These are phyloP conservation scores for Clarias laeviceps DNA, from an alignment of 2,797 vertebrate genomes.

Conservation along the genomic window DNA sequence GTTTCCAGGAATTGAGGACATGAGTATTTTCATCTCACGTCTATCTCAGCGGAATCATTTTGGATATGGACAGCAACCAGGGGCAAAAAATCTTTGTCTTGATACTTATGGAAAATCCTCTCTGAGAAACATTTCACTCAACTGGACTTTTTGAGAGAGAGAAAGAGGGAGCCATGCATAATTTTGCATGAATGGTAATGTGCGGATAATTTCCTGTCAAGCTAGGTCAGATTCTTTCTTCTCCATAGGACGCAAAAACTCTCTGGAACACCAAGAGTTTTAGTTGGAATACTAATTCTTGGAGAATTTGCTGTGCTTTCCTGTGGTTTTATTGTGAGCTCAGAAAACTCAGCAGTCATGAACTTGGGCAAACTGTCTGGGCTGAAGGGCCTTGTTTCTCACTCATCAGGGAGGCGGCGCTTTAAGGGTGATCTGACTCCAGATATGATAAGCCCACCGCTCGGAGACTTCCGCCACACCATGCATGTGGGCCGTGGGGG, in stretches of 20 bases:
- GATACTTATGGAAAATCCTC: constrained; percentile 59
- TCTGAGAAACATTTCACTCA: constrained; percentile 43
- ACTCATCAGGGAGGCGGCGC: constrained; percentile 86
- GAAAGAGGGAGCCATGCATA: constrained; percentile 30
- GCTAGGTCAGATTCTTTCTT: constrained; percentile 31
- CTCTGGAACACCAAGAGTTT: constrained; percentile 28
- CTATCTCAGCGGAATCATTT: constrained; percentile 65
- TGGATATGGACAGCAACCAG: constrained; percentile 66
- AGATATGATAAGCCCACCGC: constrained; percentile 95
- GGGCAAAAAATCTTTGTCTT: constrained; percentile 60
- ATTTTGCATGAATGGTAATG: constrained; percentile 49
- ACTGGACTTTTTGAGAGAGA: constrained; percentile 24
- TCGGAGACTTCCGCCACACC: constrained; percentile 96
- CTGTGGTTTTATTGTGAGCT: constrained; percentile 33
- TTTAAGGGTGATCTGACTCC: constrained; percentile 82
- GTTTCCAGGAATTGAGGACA: constrained; percentile 68
- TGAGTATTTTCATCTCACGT: constrained; percentile 69
- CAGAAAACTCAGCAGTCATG: constrained; percentile 72
- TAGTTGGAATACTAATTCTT: constrained; percentile 24
- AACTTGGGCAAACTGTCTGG: constrained; percentile 93
- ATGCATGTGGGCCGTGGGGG: constrained; percentile 97
- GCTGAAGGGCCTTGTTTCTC: constrained; percentile 86
- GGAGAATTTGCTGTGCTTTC: constrained; percentile 15
- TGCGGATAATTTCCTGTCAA: constrained; percentile 39
- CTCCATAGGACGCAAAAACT: constrained; percentile 11